phyloP scores from a whole-genome alignment of 2,113 vertebrate species.

The Natator depressus region DNA sequence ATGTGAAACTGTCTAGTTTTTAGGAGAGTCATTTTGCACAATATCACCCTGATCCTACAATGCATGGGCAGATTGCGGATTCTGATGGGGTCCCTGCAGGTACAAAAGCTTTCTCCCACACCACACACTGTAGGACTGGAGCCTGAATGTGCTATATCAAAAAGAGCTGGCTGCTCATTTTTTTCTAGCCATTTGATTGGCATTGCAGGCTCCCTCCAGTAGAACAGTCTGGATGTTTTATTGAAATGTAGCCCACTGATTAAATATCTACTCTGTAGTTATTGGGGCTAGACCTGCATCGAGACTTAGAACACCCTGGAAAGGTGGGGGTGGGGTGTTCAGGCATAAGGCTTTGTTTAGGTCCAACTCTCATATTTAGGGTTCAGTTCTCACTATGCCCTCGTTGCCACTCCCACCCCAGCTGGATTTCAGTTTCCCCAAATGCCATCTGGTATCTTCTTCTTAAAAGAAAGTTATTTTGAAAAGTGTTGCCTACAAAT shows the following conservation, averaged over 20 bases:
- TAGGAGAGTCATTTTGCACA: neutral
- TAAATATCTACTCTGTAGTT: neutral
- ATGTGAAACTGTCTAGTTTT: neutral
- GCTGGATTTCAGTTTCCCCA: constrained; percentile 15
- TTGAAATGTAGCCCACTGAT: neutral
- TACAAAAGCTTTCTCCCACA: neutral
- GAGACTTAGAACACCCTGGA: neutral
- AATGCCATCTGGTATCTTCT: constrained; percentile 37
- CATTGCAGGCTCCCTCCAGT: neutral
- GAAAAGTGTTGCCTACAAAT: constrained; percentile 65
- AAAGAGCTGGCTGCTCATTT: neutral
- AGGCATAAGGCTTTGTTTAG: neutral
- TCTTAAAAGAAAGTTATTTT: constrained; percentile 48
- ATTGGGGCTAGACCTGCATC: neutral
- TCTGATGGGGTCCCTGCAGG: neutral
- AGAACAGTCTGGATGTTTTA: neutral
- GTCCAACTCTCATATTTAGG: neutral
- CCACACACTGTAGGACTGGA: neutral
- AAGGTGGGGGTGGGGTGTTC: neutral
- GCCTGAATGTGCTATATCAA: neutral
- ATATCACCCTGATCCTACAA: neutral
- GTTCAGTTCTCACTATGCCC: neutral
- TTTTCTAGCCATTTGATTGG: neutral
- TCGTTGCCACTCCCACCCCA: neutral
- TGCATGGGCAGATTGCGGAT: neutral